Percentiles rank a stretch among this genome's conserved stretches.
Evolutionary conservation across 1,140 invertebrate genomes (phyloP).

Genomic region (Rhagoletis zephyria): DNA sequence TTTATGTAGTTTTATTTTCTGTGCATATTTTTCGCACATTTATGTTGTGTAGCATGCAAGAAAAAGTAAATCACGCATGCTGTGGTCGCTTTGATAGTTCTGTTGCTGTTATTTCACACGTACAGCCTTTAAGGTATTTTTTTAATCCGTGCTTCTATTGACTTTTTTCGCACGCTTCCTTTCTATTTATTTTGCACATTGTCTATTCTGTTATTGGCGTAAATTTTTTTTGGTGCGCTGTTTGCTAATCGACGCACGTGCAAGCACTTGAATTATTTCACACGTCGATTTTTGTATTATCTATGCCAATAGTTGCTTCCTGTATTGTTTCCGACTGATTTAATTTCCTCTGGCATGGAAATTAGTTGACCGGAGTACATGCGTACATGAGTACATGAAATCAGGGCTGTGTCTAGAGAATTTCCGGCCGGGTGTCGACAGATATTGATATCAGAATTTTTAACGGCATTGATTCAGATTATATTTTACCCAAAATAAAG

Average conservation of each 20-base stretch:
- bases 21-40: too few relatives aligned
- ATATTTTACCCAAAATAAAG: too few relatives aligned
- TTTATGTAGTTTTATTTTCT: too few relatives aligned
- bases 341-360: background rate
- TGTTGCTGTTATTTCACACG: background rate
- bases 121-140: background rate
- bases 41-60: background rate
- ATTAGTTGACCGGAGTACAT: background rate
- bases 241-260: constrained; percentile 15
- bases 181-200: background rate
- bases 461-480: too few relatives aligned
- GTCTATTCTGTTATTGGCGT: background rate
- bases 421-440: too few relatives aligned
- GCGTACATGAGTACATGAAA: too few relatives aligned
- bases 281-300: constrained; percentile 40
- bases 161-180: background rate
- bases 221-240: background rate
- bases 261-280: background rate
- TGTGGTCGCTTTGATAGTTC: too few relatives aligned
- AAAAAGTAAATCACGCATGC: background rate
- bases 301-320: background rate
- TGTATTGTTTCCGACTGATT: background rate
- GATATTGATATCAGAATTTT: too few relatives aligned
- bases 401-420: too few relatives aligned
- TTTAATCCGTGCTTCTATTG: background rate